Base-by-base conservation (phyloP, 2,888 invertebrate genomes). In the Pterostichus niger region DNA sequence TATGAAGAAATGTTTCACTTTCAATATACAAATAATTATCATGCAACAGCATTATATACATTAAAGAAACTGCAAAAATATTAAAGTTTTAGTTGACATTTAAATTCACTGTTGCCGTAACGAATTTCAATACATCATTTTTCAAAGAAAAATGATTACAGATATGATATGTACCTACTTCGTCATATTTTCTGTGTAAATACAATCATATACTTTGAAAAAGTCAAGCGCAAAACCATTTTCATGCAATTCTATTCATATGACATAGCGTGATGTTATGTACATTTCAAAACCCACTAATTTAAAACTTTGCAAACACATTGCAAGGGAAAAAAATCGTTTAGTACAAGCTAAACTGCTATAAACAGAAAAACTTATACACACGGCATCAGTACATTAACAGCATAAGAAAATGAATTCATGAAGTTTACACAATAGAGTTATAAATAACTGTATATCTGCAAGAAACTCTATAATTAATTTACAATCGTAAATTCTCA, bases 231-330 rank as follows among this genome's bases (percentile, higher is more conserved):
- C 33, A 64, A 64, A 13, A 5, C 35, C n/a, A 13, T 35, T 64
- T 64, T 64, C 64, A 64, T 40, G 64, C 64, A 64, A 64, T 40
- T 64, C 13, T 33, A 35, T 35, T 64, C 33, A 35, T 33, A 33
- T 64, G 64, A 64, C 64, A 64, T 64, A 64, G 64, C 35, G 64
- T 64, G 64, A 64, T 64, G 64, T 33, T 35, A 64, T 64, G 64
- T 33, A 35, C 64, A 64, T 64, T 64, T 33, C 6, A 13, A 64
- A 64, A 64, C 64, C 33, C n/a, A 31, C 64, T 35, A 64, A 64
- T 64, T 64, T 64, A 64, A 59, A 64, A 64, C 35, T 64, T 64
- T 64, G 35, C 35, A 64, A 59, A 64, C 64, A 64, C 13, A 64
- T n/a, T 64, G 64, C 13, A 13, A 35, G 33, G 33, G 64, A 33